These are phyloP conservation scores for Petrolisthes manimaculis DNA, from an alignment of 2,888 invertebrate genomes.

Conservation along the genomic window DNA sequence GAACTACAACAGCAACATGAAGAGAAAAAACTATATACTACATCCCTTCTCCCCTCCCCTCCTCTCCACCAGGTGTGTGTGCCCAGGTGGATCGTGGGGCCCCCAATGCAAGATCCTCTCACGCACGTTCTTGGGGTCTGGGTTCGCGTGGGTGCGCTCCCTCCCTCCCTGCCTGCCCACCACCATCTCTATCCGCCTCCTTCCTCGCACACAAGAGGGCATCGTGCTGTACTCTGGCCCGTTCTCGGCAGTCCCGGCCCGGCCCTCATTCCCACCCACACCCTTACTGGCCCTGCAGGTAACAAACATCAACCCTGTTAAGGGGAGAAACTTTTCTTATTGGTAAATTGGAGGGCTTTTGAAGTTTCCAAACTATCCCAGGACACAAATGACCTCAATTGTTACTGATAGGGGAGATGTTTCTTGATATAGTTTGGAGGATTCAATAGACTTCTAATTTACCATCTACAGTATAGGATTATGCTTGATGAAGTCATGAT, in stretches of 20 bases:
- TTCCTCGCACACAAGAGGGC: slow-evolving; percentile 37
- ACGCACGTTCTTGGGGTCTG: slow-evolving; percentile 37
- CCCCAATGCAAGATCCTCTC: slow-evolving; percentile 44
- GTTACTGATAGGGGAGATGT: too few species aligned
- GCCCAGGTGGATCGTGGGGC: slow-evolving; percentile 49
- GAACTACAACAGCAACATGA: too few species aligned
- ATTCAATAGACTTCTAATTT: too few species aligned
- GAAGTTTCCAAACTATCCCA: too few species aligned
- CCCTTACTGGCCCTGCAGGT: slow-evolving; percentile 43
- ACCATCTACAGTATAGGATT: too few species aligned
- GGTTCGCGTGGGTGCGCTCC: slow-evolving; percentile 55
- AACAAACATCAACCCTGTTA: not conserved
- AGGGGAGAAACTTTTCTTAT: too few species aligned
- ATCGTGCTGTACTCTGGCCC: slow-evolving; percentile 47
- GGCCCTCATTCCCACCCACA: not conserved
- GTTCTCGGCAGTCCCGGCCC: slow-evolving; percentile 4
- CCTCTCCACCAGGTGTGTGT: slow-evolving; percentile 45
- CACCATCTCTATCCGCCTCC: slow-evolving; percentile 50
- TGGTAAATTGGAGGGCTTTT: too few species aligned
- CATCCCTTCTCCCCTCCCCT: too few species aligned
- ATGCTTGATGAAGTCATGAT: too few species aligned
- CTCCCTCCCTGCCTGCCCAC: slow-evolving; percentile 50
- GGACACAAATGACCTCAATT: too few species aligned
- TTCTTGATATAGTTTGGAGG: too few species aligned
- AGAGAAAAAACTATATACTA: too few species aligned